phyloP scores from a whole-genome alignment of 2,113 vertebrate genomes.

The Ceuthmochares aereus region DNA sequence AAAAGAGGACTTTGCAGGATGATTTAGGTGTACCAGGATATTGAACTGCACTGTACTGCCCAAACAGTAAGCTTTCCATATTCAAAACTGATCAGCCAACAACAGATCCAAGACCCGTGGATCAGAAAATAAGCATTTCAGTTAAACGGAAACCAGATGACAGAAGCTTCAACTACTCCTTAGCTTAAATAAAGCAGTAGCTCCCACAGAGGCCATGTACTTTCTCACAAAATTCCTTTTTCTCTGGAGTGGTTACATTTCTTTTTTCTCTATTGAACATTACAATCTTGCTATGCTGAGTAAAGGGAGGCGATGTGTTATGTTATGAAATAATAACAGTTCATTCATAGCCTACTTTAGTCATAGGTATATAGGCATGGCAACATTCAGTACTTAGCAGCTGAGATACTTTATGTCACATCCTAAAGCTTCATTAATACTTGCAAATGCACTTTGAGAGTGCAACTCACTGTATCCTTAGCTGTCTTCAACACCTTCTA shows the following conservation, averaged over 20 bases:
- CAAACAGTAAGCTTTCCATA: not conserved
- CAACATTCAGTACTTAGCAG: not conserved
- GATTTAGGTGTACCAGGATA: not conserved
- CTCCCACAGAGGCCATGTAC: not conserved
- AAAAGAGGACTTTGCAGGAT: not conserved
- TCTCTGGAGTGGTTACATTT: not conserved
- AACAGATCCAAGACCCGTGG: not conserved
- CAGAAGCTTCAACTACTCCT: not conserved
- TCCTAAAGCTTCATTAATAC: not conserved
- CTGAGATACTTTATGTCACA: not conserved
- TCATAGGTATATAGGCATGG: not conserved
- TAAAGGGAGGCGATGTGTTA: not conserved
- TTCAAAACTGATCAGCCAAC: not conserved
- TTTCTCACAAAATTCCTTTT: not conserved
- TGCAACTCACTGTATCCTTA: not conserved
- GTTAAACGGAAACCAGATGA: not conserved
- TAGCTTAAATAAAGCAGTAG: not conserved
- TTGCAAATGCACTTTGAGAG: not conserved
- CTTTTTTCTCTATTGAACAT: not conserved
- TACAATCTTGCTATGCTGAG: not conserved
- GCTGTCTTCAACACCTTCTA: conserved; percentile 45
- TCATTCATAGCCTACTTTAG: not conserved
- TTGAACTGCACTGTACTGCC: not conserved
- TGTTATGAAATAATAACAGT: not conserved
- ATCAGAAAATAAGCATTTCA: not conserved